phyloP scores from a whole-genome alignment of 1,140 invertebrate genomes.

The Acromyrmex echinatior region DNA sequence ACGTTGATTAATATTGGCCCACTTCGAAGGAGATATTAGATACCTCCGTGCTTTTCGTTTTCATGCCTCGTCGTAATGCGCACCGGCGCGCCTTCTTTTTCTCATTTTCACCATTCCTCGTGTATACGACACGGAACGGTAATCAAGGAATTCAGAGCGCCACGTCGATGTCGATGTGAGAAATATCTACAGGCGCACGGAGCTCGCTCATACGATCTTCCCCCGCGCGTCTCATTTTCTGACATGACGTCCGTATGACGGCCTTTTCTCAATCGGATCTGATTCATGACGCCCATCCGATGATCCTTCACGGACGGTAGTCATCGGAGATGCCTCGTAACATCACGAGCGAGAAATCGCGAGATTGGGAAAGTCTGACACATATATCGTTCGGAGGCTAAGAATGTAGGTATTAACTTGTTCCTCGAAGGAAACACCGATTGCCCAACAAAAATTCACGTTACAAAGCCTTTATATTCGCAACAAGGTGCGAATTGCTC shows the following conservation, averaged over 20 bases:
- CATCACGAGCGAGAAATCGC: constrained; percentile 44
- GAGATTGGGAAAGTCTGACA: constrained; percentile 32
- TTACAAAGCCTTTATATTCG: not conserved
- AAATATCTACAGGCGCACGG: not conserved
- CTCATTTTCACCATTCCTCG: not conserved
- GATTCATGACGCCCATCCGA: constrained; percentile 14
- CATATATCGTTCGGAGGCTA: constrained; percentile 2
- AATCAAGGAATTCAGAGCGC: constrained; percentile 23
- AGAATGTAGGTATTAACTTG: constrained; percentile 24
- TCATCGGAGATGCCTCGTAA: constrained; percentile 39
- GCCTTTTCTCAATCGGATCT: constrained; percentile 37
- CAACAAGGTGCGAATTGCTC: not conserved
- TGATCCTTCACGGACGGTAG: constrained; percentile 27
- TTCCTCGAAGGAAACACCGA: constrained; percentile 13
- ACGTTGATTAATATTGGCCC: not conserved
- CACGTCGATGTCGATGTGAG: constrained; percentile 18
- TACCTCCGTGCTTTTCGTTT: constrained; percentile 22
- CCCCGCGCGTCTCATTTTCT: constrained; percentile 24
- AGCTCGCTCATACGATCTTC: constrained; percentile 25
- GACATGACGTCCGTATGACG: not conserved
- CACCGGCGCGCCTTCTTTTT: not conserved
- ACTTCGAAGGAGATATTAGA: not conserved
- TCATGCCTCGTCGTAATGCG: constrained; percentile 8
- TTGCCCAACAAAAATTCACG: constrained; percentile 10
- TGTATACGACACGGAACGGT: constrained; percentile 13